Conservation (phyloP, 2,797 vertebrate genomes). For the Anas acuta region DNA sequence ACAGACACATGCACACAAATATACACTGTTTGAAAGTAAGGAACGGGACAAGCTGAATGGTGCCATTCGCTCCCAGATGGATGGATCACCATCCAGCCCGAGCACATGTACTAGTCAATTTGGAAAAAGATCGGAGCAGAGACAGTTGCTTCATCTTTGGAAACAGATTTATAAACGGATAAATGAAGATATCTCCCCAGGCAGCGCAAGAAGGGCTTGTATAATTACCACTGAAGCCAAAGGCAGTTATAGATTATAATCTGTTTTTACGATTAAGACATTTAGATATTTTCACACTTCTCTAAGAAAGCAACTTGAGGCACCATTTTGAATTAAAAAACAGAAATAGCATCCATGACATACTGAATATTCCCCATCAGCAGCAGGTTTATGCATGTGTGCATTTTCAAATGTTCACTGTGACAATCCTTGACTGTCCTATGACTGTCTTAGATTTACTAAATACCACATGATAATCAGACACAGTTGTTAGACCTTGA, state of each 20-base stretch:
- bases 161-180: neutral
- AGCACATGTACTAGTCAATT: rapidly evolving
- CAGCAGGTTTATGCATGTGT: slow-evolving; percentile 44
- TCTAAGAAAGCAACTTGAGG: neutral
- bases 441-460: slow-evolving; percentile 57
- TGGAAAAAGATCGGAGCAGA: neutral
- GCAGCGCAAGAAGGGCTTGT: neutral
- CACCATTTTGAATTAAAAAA: neutral
- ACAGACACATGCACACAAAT: neutral
- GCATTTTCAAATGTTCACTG: slow-evolving; percentile 48
- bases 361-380: slow-evolving; percentile 9
- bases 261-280: neutral
- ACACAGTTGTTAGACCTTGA: slow-evolving; percentile 66
- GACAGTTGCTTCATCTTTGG: neutral
- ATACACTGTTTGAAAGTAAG: neutral
- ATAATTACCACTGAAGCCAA: neutral
- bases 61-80: neutral
- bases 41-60: neutral
- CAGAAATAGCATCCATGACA: neutral
- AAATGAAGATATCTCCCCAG: neutral
- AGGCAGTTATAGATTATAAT: neutral
- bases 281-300: neutral
- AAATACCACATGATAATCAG: slow-evolving; percentile 68
- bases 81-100: neutral
- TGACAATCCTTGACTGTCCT: slow-evolving; percentile 25